Conservation (phyloP, 2,113 vertebrate species). For the Haplochromis vanheusdeni region DNA sequence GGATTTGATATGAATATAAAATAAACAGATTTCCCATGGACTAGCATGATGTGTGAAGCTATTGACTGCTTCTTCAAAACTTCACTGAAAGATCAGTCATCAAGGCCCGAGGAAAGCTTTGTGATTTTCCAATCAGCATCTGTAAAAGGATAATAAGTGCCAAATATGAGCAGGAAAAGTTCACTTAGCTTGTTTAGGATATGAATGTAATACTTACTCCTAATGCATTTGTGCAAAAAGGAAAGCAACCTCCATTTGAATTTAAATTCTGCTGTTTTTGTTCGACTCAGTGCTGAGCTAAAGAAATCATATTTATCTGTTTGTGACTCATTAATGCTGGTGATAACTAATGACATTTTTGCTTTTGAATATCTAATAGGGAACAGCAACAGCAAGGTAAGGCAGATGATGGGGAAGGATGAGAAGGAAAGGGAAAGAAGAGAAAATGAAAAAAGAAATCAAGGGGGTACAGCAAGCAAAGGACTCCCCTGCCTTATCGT, state of each 20-base stretch:
- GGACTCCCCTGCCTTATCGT: constrained; percentile 23
- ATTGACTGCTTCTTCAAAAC: neutral
- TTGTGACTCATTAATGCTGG: neutral
- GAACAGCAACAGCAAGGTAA: neutral
- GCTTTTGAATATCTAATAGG: neutral
- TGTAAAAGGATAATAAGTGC: neutral
- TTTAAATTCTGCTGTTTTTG: neutral
- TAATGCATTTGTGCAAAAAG: neutral
- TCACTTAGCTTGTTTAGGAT: neutral
- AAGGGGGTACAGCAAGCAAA: neutral
- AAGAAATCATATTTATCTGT: neutral
- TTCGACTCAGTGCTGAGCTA: neutral
- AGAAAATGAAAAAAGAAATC: neutral
- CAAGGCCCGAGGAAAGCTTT: neutral
- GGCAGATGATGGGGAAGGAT: neutral
- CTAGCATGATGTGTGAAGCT: neutral
- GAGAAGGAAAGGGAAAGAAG: neutral
- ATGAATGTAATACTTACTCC: neutral
- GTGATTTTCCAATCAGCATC: neutral
- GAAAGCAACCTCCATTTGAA: neutral
- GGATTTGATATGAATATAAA: neutral
- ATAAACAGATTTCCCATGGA: constrained; percentile 1
- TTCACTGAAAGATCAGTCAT: neutral
- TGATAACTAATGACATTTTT: neutral
- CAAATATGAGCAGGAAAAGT: neutral